Evolutionary conservation across 2,797 vertebrate genomes (phyloP), one percentile per base, ranked within the genome.

Genomic region (Crocodylus rhombifer): DNA sequence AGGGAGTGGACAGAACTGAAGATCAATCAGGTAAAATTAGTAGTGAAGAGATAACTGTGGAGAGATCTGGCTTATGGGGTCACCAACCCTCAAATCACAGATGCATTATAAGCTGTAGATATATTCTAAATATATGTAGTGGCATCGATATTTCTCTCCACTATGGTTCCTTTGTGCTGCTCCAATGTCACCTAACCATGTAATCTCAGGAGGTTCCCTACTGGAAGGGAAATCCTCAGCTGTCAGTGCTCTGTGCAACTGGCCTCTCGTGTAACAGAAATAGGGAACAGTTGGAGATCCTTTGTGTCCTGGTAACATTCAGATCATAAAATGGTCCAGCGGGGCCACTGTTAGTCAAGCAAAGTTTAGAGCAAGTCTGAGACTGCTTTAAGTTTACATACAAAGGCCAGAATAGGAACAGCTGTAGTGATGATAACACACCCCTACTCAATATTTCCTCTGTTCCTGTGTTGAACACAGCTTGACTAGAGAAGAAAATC

Each of bases 361-460:
- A 23, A 21, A 62, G 42, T 60, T 60, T 77, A 77, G 42, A 95
- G 84, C 1, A 0, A 74, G 25, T 81, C 61, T 78, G 18, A 28
- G 84, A 60, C 56, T 83, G n/a, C 81, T 94, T 36, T 84, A 80
- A 84, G 56, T 56, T 15, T 89, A 15, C 77, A 88, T 21, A 51
- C 67, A 76, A 42, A 73, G 91, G 79, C 62, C 92, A n/a, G 76
- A 14, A 42, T 69, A 73, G 1, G 23, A 76, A 26, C 33, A 33
- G 55, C 17, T 67, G 73, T 5, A 91, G 30, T 4, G 26, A 84
- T 88, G 69, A 84, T 78, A 67, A 55, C 60, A 92, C 88, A 33
- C 5, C 60, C 63, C 55, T 56, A n/a, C 26, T 79, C 79, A 82
- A 16, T 13, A 15, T 17, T 87, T 61, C 58, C 9, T 42, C 2